phyloP scores from a whole-genome alignment of 2,113 vertebrate species.

The Helogale parvula region DNA sequence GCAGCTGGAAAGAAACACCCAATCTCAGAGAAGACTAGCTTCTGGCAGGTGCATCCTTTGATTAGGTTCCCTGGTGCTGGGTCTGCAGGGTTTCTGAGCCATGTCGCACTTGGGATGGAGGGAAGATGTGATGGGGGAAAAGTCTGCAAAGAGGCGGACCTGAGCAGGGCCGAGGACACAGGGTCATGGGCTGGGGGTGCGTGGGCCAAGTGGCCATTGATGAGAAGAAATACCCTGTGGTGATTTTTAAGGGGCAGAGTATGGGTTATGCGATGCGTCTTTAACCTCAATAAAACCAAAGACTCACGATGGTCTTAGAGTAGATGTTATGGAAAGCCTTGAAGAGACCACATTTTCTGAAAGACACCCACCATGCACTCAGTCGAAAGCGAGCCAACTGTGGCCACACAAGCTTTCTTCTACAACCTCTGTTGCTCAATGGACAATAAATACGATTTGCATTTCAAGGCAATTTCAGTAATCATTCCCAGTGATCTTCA shows the following conservation, averaged over 20 bases:
- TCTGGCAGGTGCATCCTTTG: not conserved
- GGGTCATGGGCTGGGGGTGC: not conserved
- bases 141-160: not conserved
- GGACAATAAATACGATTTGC: not conserved
- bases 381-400: not conserved
- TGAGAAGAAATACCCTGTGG: not conserved
- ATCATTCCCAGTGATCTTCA: not conserved
- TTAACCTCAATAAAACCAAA: not conserved
- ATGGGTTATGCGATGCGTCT: no score
- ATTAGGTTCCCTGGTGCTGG: not conserved
- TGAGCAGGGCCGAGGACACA: not conserved
- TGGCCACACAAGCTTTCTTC: not conserved
- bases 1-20: not conserved
- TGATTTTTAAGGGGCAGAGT: no score
- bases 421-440: not conserved
- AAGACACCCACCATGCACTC: not conserved
- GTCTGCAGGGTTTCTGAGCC: not conserved
- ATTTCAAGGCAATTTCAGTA: not conserved
- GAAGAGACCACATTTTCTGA: not conserved
- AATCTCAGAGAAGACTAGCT: not conserved
- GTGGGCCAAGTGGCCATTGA: not conserved
- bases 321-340: not conserved
- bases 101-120: not conserved
- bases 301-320: not conserved
- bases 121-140: not conserved